These are phyloP conservation scores for Nemurella pictetii DNA, from an alignment of 2,888 invertebrate genomes.

Conservation along the genomic window DNA sequence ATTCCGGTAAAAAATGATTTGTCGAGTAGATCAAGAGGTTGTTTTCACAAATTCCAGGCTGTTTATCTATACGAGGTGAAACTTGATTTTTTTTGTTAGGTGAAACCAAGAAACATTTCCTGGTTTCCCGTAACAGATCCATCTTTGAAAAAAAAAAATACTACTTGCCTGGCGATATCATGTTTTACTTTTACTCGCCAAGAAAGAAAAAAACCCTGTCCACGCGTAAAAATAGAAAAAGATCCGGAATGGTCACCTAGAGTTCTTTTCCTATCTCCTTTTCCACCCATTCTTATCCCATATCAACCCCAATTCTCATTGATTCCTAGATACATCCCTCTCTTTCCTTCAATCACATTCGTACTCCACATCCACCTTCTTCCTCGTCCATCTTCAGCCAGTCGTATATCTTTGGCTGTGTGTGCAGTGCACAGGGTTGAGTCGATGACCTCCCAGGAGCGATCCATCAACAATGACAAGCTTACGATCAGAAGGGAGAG, in stretches of 20 bases:
- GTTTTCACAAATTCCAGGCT: neutral
- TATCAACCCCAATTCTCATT: constrained; percentile 23
- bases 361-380: neutral
- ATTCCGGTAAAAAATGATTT: neutral
- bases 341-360: constrained; percentile 7
- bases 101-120: neutral
- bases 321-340: constrained; percentile 6
- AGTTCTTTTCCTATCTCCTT: constrained; percentile 3
- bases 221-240: constrained; percentile 1
- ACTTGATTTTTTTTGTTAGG: neutral
- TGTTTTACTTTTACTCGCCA: neutral
- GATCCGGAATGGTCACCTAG: constrained; percentile 12
- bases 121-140: neutral
- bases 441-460: constrained; percentile 64
- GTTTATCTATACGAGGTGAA: neutral
- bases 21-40: too few species aligned
- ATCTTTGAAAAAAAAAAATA: neutral
- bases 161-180: neutral
- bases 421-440: constrained; percentile 42
- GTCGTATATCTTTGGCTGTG: constrained; percentile 5
- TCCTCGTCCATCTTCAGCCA: constrained; percentile 10
- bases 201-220: neutral
- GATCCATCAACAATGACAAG: constrained; percentile 54
- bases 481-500: constrained; percentile 24
- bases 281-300: constrained; percentile 5